Evolutionary conservation across 2,888 invertebrate genomes (phyloP).

Genomic region (Hydrotaea diabolus): DNA sequence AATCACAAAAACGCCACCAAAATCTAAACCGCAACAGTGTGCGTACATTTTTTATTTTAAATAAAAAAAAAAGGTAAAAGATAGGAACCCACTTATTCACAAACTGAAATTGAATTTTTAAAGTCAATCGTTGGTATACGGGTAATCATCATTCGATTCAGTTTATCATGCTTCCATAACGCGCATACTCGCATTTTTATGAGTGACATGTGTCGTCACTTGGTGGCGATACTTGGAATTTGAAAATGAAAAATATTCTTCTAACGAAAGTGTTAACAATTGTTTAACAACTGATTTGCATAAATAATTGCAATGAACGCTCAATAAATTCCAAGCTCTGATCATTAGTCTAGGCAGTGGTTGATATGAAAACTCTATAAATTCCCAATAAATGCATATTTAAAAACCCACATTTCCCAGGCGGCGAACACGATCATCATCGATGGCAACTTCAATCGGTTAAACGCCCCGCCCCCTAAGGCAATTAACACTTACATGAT

Average conservation of each 20-base stretch:
- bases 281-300: conserved; percentile 48
- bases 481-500: conserved; percentile 62
- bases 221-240: not conserved
- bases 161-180: conserved; percentile 11
- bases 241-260: conserved; percentile 26
- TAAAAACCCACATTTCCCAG: conserved; percentile 63
- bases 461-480: conserved; percentile 14
- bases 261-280: conserved; percentile 27
- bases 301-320: conserved; percentile 55
- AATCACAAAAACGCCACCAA: too few species aligned
- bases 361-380: conserved; percentile 18
- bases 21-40: too few species aligned
- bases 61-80: too few species aligned
- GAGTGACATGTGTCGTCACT: conserved; percentile 62
- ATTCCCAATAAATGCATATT: conserved; percentile 42
- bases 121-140: conserved; percentile 38
- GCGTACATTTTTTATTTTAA: too few species aligned
- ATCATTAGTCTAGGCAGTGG: not conserved
- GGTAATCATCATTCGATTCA: conserved; percentile 43
- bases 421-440: not conserved
- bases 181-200: too few species aligned
- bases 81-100: too few species aligned
- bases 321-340: too few species aligned
- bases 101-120: too few species aligned
- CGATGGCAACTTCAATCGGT: not conserved